Conservation (phyloP, 2,113 vertebrate species). For the Caracal caracal region DNA sequence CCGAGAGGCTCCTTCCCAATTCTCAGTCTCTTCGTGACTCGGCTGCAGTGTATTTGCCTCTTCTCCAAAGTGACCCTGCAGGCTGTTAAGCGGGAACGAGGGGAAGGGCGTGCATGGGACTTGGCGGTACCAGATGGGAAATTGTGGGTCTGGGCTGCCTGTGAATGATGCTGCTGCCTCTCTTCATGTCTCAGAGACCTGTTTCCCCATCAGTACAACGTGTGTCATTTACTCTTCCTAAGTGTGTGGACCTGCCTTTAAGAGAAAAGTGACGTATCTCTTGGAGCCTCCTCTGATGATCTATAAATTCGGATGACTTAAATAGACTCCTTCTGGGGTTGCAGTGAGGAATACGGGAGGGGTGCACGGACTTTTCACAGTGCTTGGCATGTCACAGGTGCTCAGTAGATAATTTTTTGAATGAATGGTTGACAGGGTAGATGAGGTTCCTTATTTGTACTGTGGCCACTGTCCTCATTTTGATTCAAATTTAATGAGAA, state of each 20-base stretch:
- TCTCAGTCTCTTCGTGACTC: background rate
- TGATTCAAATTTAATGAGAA: background rate
- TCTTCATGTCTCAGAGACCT: background rate
- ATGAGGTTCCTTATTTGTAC: background rate
- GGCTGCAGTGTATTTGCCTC: background rate
- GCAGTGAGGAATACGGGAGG: background rate
- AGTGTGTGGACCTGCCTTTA: background rate
- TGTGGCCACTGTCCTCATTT: background rate
- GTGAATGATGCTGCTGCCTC: background rate
- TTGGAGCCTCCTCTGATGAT: background rate
- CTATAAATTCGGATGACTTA: background rate
- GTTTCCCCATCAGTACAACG: background rate
- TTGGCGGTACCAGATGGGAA: background rate
- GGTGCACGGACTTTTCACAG: background rate
- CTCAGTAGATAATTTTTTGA: background rate
- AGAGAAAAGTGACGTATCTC: background rate
- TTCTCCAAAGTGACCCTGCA: background rate
- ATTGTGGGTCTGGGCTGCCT: background rate
- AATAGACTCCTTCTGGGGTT: background rate
- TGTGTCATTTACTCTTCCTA: background rate
- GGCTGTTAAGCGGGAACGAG: background rate
- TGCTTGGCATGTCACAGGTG: accelerated
- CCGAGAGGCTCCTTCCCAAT: background rate
- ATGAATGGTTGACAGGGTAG: background rate
- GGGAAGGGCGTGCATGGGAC: background rate